phyloP scores from a whole-genome alignment of 2,113 vertebrate genomes.

The Amia ocellicauda region DNA sequence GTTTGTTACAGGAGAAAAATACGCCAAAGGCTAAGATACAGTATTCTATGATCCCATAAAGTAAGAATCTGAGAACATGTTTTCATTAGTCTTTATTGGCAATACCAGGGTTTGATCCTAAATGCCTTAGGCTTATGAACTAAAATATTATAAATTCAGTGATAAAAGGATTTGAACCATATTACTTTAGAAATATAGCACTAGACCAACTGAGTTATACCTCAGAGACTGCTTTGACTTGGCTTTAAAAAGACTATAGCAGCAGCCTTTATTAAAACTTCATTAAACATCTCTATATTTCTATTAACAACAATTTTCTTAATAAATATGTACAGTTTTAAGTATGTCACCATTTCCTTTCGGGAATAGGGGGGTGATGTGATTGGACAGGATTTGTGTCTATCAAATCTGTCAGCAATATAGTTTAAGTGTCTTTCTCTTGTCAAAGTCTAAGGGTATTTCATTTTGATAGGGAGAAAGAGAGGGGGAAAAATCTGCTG shows the following conservation, averaged over 20 bases:
- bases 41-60: slow-evolving; percentile 21
- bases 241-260: slow-evolving; percentile 26
- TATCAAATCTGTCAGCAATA: slow-evolving; percentile 25
- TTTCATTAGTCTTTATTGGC: slow-evolving; percentile 29
- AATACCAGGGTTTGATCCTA: slow-evolving; percentile 20
- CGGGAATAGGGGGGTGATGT: slow-evolving; percentile 31
- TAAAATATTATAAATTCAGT: slow-evolving; percentile 31
- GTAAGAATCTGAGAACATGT: slow-evolving; percentile 17
- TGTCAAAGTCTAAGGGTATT: slow-evolving; percentile 35
- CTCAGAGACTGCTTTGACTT: slow-evolving; percentile 22
- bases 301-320: slow-evolving; percentile 29
- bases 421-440: slow-evolving; percentile 25
- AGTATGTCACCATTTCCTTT: background rate
- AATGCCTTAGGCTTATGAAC: slow-evolving; percentile 29
- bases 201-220: slow-evolving; percentile 12
- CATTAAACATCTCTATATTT: slow-evolving; percentile 15
- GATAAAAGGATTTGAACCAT: slow-evolving; percentile 30
- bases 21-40: slow-evolving; percentile 24
- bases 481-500: slow-evolving; percentile 52
- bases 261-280: slow-evolving; percentile 17
- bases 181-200: slow-evolving; percentile 22
- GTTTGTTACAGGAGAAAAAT: slow-evolving; percentile 22
- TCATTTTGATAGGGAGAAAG: slow-evolving; percentile 35
- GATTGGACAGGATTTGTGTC: slow-evolving; percentile 46
- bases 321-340: slow-evolving; percentile 14